phyloP scores from a whole-genome alignment of 2,888 invertebrate genomes.

The Stramonita haemastoma region DNA sequence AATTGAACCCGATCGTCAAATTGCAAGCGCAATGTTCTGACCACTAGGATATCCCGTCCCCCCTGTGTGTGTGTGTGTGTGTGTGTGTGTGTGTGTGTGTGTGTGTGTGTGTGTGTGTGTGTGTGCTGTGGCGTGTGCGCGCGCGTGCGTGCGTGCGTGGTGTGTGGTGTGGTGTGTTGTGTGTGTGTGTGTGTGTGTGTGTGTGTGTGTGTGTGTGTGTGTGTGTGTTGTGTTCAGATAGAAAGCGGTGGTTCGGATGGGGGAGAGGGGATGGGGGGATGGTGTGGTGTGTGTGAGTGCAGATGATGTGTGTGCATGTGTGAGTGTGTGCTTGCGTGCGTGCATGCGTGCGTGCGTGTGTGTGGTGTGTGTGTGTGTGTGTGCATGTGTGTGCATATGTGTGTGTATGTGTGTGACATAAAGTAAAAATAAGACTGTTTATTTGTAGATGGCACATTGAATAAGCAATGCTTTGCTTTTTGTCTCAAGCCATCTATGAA shows the following conservation, averaged over 20 bases:
- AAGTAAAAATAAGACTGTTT: too few species aligned
- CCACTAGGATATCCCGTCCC: too few species aligned
- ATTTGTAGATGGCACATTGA: too few species aligned
- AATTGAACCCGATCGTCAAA: too few species aligned
- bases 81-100: not conserved
- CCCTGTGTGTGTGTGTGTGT: not conserved
- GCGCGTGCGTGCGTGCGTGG: not conserved
- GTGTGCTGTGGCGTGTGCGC: not conserved
- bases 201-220: not conserved
- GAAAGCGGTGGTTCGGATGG: not conserved
- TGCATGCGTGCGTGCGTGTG: not conserved
- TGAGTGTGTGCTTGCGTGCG: not conserved
- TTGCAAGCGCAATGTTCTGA: too few species aligned
- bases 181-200: not conserved
- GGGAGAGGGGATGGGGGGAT: not conserved
- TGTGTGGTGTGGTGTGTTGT: not conserved
- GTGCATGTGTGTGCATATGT: not conserved
- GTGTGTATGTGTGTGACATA: not conserved
- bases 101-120: not conserved
- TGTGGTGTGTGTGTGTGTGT: slow-evolving; percentile 13
- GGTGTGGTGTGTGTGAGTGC: not conserved
- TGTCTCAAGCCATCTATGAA: too few species aligned
- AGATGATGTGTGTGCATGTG: not conserved
- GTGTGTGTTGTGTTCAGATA: not conserved
- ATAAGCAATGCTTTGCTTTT: too few species aligned